Evolutionary conservation across 2,113 vertebrate species (phyloP).

Genomic region (Phoenicopterus ruber): DNA sequence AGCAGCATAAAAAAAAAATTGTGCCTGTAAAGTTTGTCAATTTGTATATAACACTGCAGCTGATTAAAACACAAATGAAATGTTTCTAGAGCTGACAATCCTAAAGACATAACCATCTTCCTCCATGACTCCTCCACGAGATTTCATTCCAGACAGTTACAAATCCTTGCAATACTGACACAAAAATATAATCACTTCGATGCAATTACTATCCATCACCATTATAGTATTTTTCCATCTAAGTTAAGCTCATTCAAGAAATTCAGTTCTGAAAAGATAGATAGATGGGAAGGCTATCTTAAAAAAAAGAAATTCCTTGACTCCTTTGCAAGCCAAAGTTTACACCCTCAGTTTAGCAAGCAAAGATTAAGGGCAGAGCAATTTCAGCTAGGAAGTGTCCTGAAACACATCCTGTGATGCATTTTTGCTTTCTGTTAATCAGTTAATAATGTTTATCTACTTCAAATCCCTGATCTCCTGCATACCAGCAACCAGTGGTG

Average conservation of each 20-base stretch:
- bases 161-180: not conserved
- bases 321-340: not conserved
- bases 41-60: not conserved
- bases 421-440: not conserved
- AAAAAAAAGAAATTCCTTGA: not conserved
- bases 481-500: not conserved
- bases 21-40: not conserved
- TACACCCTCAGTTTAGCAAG: not conserved
- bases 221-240: not conserved
- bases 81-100: not conserved
- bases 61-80: not conserved
- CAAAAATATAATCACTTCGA: not conserved
- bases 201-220: not conserved
- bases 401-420: not conserved
- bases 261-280: not conserved
- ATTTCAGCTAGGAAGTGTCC: not conserved
- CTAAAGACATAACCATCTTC: not conserved
- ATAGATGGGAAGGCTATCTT: not conserved
- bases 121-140: not conserved
- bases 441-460: fast-evolving
- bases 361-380: not conserved
- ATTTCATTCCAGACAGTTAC: not conserved
- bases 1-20: not conserved
- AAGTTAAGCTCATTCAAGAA: not conserved
- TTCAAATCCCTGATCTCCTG: not conserved